Conservation (phyloP, 2,888 invertebrate species). For the Habroteleia sp. region DNA sequence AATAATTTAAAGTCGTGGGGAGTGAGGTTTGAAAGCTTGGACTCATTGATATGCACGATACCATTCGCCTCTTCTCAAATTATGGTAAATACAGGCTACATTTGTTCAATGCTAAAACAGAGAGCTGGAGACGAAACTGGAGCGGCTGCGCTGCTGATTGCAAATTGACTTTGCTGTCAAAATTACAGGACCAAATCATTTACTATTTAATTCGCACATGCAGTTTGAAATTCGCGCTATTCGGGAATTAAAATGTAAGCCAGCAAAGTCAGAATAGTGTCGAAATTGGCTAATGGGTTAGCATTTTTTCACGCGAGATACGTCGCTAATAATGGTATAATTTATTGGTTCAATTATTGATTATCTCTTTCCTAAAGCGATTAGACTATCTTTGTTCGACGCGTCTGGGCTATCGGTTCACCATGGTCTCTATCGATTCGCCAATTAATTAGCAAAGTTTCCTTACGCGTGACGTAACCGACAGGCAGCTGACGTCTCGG, state of each 20-base stretch:
- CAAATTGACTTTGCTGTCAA: slow-evolving; percentile 76
- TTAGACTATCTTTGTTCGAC: slow-evolving; percentile 62
- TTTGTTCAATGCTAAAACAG: slow-evolving; percentile 60
- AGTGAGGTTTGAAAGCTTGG: slow-evolving; percentile 36
- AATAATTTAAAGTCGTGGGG: slow-evolving; percentile 43
- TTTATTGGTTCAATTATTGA: slow-evolving; percentile 60
- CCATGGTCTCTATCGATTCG: slow-evolving; percentile 62
- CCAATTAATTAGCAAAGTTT: slow-evolving; percentile 64
- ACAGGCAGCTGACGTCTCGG: slow-evolving; percentile 60
- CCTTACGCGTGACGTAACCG: slow-evolving; percentile 62
- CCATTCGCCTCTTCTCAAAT: slow-evolving; percentile 75
- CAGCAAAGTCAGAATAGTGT: not conserved
- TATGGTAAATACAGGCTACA: slow-evolving; percentile 75
- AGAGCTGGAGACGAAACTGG: slow-evolving; percentile 56
- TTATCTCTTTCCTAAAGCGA: slow-evolving; percentile 56
- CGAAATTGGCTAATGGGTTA: not conserved
- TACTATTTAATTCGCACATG: slow-evolving; percentile 32
- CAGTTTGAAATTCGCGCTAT: not conserved
- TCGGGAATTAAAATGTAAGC: slow-evolving; percentile 21
- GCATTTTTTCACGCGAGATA: not conserved
- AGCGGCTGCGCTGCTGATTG: slow-evolving; percentile 73
- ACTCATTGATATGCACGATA: slow-evolving; percentile 77
- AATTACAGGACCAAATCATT: slow-evolving; percentile 64
- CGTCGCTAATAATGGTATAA: slow-evolving; percentile 36
- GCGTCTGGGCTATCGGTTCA: slow-evolving; percentile 56